Conservation (phyloP, 2,113 vertebrate genomes). For the Sceloporus undulatus region DNA sequence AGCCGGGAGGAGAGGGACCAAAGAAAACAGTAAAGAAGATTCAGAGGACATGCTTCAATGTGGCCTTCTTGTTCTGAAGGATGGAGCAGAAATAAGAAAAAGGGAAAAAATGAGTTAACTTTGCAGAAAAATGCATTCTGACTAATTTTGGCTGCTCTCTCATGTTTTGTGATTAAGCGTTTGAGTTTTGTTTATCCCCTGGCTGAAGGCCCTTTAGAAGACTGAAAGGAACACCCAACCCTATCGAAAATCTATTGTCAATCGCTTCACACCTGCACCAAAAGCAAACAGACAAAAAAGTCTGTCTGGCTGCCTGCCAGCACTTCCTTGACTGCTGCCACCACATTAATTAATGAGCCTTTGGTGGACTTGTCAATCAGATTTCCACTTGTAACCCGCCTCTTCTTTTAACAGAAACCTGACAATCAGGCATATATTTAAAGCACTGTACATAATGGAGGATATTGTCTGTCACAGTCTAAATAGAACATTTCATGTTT, state of each 20-base stretch:
- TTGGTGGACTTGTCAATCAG: slow-evolving; percentile 49
- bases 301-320: slow-evolving; percentile 35
- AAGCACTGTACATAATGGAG: slow-evolving; percentile 35
- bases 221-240: slow-evolving; percentile 21
- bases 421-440: slow-evolving; percentile 49
- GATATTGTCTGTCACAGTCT: slow-evolving; percentile 30
- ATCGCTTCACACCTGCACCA: slow-evolving; percentile 39
- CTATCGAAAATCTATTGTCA: slow-evolving; percentile 45
- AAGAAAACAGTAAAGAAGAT: neutral
- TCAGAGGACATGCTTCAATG: neutral
- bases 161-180: slow-evolving; percentile 16
- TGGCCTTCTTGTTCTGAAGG: neutral
- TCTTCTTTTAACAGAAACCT: slow-evolving; percentile 41
- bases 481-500: slow-evolving; percentile 31
- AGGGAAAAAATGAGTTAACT: neutral
- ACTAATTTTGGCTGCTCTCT: neutral
- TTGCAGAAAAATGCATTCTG: neutral
- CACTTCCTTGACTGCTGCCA: slow-evolving; percentile 38
- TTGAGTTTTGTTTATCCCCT: slow-evolving; percentile 31
- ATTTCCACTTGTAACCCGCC: slow-evolving; percentile 41
- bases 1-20: neutral
- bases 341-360: slow-evolving; percentile 47
- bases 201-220: slow-evolving; percentile 13
- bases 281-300: slow-evolving; percentile 45
- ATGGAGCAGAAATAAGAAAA: no score